Evolutionary conservation across 2,797 vertebrate species (phyloP).

Genomic region (Sylvilagus floridanus): DNA sequence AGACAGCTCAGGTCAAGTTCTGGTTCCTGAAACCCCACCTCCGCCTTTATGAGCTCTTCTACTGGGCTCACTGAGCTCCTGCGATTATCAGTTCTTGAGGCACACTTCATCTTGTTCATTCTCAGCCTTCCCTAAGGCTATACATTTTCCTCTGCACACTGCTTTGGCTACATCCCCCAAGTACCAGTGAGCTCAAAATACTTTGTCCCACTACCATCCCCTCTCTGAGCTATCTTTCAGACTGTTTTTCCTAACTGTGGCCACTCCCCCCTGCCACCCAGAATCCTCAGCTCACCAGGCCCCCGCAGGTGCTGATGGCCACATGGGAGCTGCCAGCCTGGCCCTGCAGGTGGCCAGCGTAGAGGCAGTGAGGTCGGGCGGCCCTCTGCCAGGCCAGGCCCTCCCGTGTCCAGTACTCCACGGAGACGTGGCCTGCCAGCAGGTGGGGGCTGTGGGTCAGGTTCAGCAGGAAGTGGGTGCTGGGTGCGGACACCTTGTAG

Average conservation of each 20-base stretch:
- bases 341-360: constrained; percentile 95
- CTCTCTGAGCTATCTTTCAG: background rate
- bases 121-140: background rate
- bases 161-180: constrained; percentile 8
- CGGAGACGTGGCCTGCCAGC: constrained; percentile 94
- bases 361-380: constrained; percentile 95
- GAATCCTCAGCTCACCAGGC: constrained; percentile 93
- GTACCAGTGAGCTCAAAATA: background rate
- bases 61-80: background rate
- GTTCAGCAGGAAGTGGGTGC: constrained; percentile 96
- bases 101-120: background rate
- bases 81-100: background rate
- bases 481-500: constrained; percentile 95
- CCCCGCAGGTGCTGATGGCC: constrained; percentile 99
- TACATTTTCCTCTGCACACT: background rate
- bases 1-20: background rate
- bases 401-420: constrained; percentile 97
- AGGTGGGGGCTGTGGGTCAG: constrained; percentile 95
- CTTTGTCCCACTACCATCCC: background rate
- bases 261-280: constrained; percentile 2
- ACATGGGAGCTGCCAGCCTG: constrained; percentile 94
- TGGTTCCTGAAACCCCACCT: background rate
- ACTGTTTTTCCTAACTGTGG: constrained; percentile 6
- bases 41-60: background rate
- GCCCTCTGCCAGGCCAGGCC: constrained; percentile 96